phyloP scores from a whole-genome alignment of 1,140 invertebrate genomes.

The Pogonomyrmex californicus region DNA sequence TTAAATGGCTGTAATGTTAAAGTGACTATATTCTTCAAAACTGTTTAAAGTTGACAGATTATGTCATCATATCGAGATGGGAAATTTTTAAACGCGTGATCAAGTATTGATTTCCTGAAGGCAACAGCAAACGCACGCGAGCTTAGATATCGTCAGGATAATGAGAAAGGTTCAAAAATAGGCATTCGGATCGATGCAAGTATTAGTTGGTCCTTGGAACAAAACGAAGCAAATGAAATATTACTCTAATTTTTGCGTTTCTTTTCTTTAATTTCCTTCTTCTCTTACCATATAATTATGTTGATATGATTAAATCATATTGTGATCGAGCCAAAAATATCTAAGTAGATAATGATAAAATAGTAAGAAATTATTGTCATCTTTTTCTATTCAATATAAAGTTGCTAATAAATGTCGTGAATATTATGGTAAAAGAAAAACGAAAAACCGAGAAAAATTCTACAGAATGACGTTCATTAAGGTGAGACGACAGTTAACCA shows the following conservation, averaged over 20 bases:
- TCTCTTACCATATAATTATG: background rate
- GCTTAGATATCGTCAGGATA: constrained; percentile 69
- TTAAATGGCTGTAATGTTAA: background rate
- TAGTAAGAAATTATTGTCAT: background rate
- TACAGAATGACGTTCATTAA: constrained; percentile 76
- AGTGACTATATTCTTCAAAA: background rate
- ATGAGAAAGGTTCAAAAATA: constrained; percentile 73
- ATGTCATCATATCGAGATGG: constrained; percentile 12
- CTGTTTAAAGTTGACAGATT: background rate
- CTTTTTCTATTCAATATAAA: background rate
- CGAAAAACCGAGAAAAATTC: constrained; percentile 57
- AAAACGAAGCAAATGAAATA: constrained; percentile 49
- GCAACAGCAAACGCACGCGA: constrained; percentile 58
- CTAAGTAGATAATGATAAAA: background rate
- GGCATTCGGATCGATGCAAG: constrained; percentile 67
- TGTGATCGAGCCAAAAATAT: background rate
- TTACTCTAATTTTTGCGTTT: constrained; percentile 20
- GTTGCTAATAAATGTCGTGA: constrained; percentile 55
- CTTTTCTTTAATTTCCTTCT: background rate
- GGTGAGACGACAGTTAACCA: constrained; percentile 69
- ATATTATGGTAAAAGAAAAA: background rate
- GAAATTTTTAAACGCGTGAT: constrained; percentile 62
- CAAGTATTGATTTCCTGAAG: constrained; percentile 69
- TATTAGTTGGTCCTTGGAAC: constrained; percentile 60
- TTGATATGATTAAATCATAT: background rate